A percentile compares a stretch with the other conserved stretches of the same genome.
phyloP scores from a whole-genome alignment of 2,888 invertebrate genomes.

The Monopis laevigella region DNA sequence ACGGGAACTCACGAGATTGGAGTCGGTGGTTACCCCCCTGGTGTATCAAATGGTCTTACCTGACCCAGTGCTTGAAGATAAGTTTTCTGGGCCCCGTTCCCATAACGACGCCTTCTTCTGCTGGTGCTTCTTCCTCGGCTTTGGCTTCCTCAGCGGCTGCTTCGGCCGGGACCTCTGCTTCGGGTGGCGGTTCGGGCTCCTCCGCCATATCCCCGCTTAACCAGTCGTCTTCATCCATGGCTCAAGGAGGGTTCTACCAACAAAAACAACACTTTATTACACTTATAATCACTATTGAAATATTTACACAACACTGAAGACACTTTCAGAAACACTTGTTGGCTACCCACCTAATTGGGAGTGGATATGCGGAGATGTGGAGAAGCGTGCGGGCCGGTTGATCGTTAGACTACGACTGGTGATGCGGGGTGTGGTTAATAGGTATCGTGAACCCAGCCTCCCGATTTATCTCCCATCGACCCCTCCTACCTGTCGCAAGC shows the following conservation, averaged over 20 bases:
- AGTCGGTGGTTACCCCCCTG: too few relatives aligned
- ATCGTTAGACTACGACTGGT: conserved; percentile 56
- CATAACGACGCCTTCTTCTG: conserved; percentile 43
- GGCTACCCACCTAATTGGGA: conserved; percentile 47
- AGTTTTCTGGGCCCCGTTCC: conserved; percentile 72
- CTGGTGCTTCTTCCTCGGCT: conserved; percentile 49
- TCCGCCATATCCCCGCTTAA: conserved; percentile 51
- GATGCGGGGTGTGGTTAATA: conserved; percentile 27
- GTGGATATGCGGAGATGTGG: too few relatives aligned
- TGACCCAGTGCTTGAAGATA: conserved; percentile 84
- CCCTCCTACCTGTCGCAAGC: conserved; percentile 58
- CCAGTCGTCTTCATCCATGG: conserved; percentile 66
- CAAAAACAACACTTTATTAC: conserved; percentile 28
- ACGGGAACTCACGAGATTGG: too few relatives aligned
- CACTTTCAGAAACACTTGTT: conserved; percentile 13
- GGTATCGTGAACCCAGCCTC: conserved; percentile 42
- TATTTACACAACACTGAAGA: conserved; percentile 20
- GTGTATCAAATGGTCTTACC: conserved; percentile 52
- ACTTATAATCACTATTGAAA: conserved; percentile 20
- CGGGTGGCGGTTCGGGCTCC: conserved; percentile 29
- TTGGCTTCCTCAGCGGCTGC: conserved; percentile 38
- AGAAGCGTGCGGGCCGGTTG: conserved; percentile 54
- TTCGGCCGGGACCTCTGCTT: conserved; percentile 31
- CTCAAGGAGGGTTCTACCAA: conserved; percentile 44
- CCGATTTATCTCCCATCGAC: conserved; percentile 59